Conservation (phyloP, 1,140 invertebrate genomes). For the Anastrepha obliqua region DNA sequence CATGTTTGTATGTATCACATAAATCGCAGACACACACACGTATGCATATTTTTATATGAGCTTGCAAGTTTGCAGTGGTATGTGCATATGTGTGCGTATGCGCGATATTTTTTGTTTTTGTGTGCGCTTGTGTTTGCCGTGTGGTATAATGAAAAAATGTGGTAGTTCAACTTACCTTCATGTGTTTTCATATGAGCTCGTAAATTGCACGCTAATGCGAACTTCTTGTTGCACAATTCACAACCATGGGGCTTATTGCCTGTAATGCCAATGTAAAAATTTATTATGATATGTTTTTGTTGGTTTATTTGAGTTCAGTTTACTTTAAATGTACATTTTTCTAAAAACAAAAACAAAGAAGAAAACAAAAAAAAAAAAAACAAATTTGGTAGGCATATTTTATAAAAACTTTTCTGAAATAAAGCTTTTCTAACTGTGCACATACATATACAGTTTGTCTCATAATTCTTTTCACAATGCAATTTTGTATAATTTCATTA, state of each 20-base stretch:
- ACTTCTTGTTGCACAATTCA: constrained; percentile 83
- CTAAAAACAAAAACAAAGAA: neutral
- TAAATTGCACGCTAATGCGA: constrained; percentile 84
- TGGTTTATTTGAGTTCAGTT: neutral
- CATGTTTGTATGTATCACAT: neutral
- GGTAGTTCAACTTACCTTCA: constrained; percentile 73
- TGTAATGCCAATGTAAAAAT: constrained; percentile 71
- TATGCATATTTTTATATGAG: neutral
- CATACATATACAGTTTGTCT: no score
- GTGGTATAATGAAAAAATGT: constrained; percentile 34
- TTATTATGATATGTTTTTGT: constrained; percentile 37
- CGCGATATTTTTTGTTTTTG: neutral
- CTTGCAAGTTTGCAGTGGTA: neutral
- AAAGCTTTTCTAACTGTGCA: no score
- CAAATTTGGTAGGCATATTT: no score
- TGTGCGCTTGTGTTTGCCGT: neutral
- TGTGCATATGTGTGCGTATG: neutral
- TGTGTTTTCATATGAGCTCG: constrained; percentile 85
- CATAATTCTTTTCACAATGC: neutral
- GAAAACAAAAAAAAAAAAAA: no score
- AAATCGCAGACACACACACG: neutral
- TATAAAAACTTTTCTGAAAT: no score
- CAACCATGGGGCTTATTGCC: constrained; percentile 86
- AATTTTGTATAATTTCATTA: no score
- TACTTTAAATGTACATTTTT: neutral